Evolutionary conservation across 2,113 vertebrate species (phyloP).

Genomic region (Oncorhynchus nerka): DNA sequence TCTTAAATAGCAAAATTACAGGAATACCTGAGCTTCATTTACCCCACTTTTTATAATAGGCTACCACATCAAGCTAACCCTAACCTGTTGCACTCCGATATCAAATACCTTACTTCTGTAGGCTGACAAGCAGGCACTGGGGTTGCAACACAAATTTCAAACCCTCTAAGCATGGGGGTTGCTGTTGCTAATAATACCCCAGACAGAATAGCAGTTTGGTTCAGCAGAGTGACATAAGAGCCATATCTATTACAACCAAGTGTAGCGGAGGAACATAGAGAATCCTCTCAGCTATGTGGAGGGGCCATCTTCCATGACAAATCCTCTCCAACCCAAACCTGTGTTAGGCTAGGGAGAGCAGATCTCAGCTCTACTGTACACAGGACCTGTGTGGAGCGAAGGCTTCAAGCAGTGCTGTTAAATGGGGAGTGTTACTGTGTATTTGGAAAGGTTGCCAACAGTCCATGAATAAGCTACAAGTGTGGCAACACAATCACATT

Average conservation of each 20-base stretch:
- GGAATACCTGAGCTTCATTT: too few relatives aligned
- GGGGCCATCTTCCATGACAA: constrained; percentile 20
- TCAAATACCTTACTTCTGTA: too few relatives aligned
- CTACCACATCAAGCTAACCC: too few relatives aligned
- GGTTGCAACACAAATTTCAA: too few relatives aligned
- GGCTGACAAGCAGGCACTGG: too few relatives aligned
- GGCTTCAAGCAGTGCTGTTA: neutral
- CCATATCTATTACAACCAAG: constrained; percentile 39
- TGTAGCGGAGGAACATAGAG: constrained; percentile 26
- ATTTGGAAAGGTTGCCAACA: neutral
- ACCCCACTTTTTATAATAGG: too few relatives aligned
- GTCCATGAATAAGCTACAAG: neutral
- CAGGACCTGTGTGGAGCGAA: neutral
- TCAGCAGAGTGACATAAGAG: constrained; percentile 45
- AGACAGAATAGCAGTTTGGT: constrained; percentile 23
- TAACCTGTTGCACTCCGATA: too few relatives aligned
- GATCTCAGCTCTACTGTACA: neutral
- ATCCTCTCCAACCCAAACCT: neutral
- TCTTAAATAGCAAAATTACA: too few relatives aligned
- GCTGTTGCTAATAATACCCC: constrained; percentile 58
- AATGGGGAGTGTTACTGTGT: neutral
- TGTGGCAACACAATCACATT: too few relatives aligned
- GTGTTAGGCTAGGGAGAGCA: neutral
- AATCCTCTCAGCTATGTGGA: constrained; percentile 24
- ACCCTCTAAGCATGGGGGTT: constrained; percentile 15